These are phyloP conservation scores for Choristoneura rosaceana DNA, from an alignment of 2,888 invertebrate genomes.

Conservation along the genomic window DNA sequence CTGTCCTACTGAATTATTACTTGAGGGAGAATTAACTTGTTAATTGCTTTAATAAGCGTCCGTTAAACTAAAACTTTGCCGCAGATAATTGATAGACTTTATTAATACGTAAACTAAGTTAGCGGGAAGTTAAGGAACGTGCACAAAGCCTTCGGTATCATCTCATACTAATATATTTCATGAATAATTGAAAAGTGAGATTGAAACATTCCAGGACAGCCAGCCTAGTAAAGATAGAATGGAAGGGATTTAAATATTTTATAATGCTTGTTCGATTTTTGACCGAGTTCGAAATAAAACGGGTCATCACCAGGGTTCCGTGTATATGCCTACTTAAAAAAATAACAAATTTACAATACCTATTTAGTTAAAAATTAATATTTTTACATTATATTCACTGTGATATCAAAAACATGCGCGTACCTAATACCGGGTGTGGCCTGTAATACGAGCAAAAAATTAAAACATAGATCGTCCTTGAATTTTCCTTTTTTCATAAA, in stretches of 20 bases:
- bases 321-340: too few species aligned
- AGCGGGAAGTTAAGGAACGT: conserved; percentile 6
- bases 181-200: conserved; percentile 1
- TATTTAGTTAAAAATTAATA: too few species aligned
- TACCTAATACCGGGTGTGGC: too few species aligned
- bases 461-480: too few species aligned
- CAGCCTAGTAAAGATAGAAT: too few species aligned
- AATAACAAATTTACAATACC: too few species aligned
- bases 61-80: conserved; percentile 31
- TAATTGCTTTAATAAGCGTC: conserved; percentile 35
- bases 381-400: too few species aligned
- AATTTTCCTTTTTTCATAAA: too few species aligned
- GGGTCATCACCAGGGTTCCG: too few species aligned
- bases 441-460: too few species aligned
- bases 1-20: conserved; percentile 14
- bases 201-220: background rate
- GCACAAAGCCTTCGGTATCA: conserved; percentile 3
- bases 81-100: conserved; percentile 32
- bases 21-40: conserved; percentile 19
- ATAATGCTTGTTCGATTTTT: background rate
- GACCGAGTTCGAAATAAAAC: too few species aligned
- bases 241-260: background rate
- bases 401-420: too few species aligned
- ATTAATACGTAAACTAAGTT: conserved; percentile 28
- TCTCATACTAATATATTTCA: background rate